These are phyloP conservation scores for Atlantisia rogersi DNA, from an alignment of 2,113 vertebrate species.

Conservation along the genomic window DNA sequence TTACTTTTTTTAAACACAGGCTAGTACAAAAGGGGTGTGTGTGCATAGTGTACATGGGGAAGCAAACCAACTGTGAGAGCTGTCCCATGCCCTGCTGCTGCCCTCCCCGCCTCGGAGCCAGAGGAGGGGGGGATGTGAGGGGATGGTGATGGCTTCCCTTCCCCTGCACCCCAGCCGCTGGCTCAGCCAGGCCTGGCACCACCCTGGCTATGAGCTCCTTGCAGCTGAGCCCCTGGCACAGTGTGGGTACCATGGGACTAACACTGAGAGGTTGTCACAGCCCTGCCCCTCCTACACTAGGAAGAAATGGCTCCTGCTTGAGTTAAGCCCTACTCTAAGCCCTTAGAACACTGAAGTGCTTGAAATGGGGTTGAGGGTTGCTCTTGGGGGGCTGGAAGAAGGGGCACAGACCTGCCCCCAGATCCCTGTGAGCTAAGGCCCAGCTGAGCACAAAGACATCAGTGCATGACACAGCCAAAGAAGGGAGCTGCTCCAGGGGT, in stretches of 20 bases:
- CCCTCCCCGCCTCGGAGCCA: background rate
- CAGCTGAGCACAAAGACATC: accelerated
- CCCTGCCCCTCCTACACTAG: accelerated
- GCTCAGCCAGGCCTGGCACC: background rate
- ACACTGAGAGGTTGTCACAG: accelerated
- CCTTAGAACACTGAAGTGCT: background rate
- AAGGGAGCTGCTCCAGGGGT: background rate
- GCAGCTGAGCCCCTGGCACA: no score
- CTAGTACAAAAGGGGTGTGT: constrained; percentile 43
- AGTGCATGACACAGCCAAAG: accelerated
- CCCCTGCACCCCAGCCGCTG: background rate
- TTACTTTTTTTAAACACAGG: constrained; percentile 28
- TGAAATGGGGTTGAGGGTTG: accelerated
- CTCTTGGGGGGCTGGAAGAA: background rate
- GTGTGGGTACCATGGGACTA: background rate
- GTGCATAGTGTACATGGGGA: background rate
- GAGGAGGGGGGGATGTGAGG: no score
- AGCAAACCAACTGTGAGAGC: background rate
- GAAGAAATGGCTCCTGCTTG: background rate
- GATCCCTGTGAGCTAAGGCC: no score
- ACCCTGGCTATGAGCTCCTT: no score
- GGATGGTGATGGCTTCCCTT: no score
- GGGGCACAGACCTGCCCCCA: background rate
- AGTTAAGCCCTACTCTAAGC: background rate
- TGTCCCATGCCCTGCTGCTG: background rate